phyloP scores from a whole-genome alignment of 2,113 vertebrate genomes.

The Calonectris borealis region DNA sequence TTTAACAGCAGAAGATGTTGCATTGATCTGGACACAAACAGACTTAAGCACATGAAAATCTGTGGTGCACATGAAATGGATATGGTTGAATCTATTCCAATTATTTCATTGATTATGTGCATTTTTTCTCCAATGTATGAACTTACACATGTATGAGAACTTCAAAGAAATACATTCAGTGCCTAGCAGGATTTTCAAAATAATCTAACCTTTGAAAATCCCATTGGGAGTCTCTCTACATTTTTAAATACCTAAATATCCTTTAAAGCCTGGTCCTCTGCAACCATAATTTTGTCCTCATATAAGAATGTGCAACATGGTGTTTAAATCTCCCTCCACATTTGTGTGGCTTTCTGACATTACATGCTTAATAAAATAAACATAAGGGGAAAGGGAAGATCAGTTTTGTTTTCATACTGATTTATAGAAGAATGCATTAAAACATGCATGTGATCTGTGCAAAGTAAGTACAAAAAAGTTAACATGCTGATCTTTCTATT shows the following conservation, averaged over 20 bases:
- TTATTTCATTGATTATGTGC: slow-evolving; percentile 48
- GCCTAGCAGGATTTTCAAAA: slow-evolving; percentile 29
- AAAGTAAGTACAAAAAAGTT: not conserved
- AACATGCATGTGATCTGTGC: not conserved
- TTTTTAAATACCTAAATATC: slow-evolving; percentile 14
- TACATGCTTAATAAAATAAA: not conserved
- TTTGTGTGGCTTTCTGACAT: not conserved
- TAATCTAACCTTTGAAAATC: slow-evolving; percentile 33
- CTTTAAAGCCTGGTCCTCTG: not conserved
- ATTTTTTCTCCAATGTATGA: slow-evolving; percentile 15
- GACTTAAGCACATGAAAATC: not conserved
- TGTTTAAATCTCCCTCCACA: not conserved
- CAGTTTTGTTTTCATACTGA: not conserved
- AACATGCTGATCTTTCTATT: not conserved
- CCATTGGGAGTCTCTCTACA: not conserved
- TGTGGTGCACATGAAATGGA: not conserved
- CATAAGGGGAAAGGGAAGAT: not conserved
- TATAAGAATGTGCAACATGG: not conserved
- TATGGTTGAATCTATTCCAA: slow-evolving; percentile 13
- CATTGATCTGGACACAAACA: slow-evolving; percentile 21
- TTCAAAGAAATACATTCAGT: slow-evolving; percentile 18
- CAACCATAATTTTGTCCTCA: not conserved
- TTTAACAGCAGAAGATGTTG: slow-evolving; percentile 47
- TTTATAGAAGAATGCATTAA: not conserved
- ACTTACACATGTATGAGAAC: not conserved